These are phyloP conservation scores for Ctenodactylus gundi DNA, from an alignment of 2,113 vertebrate genomes.

Conservation along the genomic window DNA sequence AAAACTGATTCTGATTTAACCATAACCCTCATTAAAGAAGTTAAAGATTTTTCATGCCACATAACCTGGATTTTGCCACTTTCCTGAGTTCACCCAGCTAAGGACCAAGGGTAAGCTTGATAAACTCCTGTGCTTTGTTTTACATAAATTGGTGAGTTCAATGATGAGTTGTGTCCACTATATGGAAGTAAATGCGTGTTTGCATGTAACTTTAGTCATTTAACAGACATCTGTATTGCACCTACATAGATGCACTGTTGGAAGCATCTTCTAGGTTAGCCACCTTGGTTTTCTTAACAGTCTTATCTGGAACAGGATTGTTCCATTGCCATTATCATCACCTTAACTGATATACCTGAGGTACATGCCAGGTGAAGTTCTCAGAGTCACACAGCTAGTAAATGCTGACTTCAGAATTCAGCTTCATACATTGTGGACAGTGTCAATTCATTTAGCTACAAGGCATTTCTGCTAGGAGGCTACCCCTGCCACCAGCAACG, in stretches of 20 bases:
- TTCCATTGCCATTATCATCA: neutral
- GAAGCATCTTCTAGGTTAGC: neutral
- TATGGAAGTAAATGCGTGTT: neutral
- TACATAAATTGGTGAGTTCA: neutral
- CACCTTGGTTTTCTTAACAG: neutral
- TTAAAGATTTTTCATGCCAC: neutral
- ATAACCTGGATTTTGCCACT: neutral
- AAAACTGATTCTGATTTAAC: neutral
- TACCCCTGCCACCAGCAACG: rapidly evolving
- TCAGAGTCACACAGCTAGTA: neutral
- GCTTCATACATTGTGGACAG: neutral
- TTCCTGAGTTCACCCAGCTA: neutral
- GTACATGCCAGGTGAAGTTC: neutral
- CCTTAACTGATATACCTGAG: neutral
- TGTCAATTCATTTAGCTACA: neutral
- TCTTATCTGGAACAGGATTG: neutral
- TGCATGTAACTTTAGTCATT: neutral
- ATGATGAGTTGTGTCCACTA: neutral
- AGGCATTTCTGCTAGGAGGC: neutral
- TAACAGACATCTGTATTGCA: neutral
- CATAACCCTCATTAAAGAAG: neutral
- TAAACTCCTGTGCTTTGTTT: neutral
- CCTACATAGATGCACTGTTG: neutral
- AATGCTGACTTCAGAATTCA: neutral
- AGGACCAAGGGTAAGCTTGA: neutral